These are phyloP conservation scores for Nemopilema nomurai DNA, from an alignment of 30 jellyfish, hydroid and myxozoan genomes.

Conservation along the genomic window DNA sequence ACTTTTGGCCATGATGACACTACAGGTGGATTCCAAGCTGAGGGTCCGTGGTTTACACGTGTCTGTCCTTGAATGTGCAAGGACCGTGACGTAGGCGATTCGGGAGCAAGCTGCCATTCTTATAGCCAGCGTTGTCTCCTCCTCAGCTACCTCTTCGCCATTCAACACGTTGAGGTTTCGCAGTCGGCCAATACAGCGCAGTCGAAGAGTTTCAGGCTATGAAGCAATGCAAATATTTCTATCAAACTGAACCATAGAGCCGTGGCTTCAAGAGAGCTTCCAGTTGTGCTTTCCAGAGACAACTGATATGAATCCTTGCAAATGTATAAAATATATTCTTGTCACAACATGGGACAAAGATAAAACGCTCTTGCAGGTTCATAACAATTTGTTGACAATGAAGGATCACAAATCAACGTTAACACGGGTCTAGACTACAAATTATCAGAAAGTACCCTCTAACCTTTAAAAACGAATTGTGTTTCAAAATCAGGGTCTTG, in stretches of 20 bases:
- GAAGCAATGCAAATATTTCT: not conserved
- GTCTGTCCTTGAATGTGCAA: conserved; percentile 87
- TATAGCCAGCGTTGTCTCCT: conserved; percentile 79
- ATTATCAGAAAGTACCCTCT: not conserved
- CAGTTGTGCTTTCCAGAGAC: too few relatives aligned
- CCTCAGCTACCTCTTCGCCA: conserved; percentile 69
- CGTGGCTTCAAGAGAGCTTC: too few relatives aligned
- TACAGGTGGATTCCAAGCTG: conserved; percentile 56
- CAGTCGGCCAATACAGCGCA: conserved; percentile 90
- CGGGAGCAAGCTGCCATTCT: conserved; percentile 88
- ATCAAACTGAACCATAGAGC: not conserved
- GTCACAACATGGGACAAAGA: not conserved
- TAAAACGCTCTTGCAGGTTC: not conserved
- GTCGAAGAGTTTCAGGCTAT: conserved; percentile 77
- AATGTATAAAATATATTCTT: too few relatives aligned
- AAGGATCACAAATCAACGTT: not conserved
- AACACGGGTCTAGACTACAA: not conserved
- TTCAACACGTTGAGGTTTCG: conserved; percentile 69
- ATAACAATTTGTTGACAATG: not conserved
- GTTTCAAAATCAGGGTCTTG: conserved; percentile 46
- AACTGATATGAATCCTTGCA: too few relatives aligned
- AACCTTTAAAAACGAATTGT: conserved; percentile 88
- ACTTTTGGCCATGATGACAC: conserved; percentile 53
- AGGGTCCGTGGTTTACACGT: conserved; percentile 60
- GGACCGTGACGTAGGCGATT: conserved; percentile 76